Evolutionary conservation across 2,113 vertebrate genomes (phyloP), one percentile per base, ranked within the genome.

Genomic region (Syrmaticus mikado): DNA sequence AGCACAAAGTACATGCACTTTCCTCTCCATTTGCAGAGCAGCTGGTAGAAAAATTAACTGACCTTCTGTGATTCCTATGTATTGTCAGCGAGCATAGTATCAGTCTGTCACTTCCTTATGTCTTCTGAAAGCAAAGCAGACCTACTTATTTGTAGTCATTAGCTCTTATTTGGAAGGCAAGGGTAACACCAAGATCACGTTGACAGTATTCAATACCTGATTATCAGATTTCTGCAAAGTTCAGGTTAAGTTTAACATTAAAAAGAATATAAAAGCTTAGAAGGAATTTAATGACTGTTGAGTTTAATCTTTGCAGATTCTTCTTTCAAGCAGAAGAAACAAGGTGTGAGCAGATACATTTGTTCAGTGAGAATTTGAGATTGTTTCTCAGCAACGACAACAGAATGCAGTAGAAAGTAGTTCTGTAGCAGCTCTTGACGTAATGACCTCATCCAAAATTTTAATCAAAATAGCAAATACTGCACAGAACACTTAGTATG

Each of bases 41-140:
- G 57, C 53, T 96, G 78, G 83, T 77, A 86, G 62, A 32, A 75
- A 88, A 90, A 90, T 87, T 82, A 93, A 93, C 18, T 95, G 91
- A 89, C 85, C 74, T 96, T 96, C 92, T 82, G 48, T 89, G 67
- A 52, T 88, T 89, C 43, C 64, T 82, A 4, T 82, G 67, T 34
- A 52, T 82, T 95, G 67, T 92, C 89, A 94, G 36, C 0, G 1
- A 85, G 40, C 8, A 1, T 48, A 76, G 76, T 68, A 87, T 57
- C 67, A 85, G 53, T 32, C 70, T 77, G 60, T 84, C 81, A 45
- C 75, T 82, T 34, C 27, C 46, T 64, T 68, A 57, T 65, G 71
- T 27, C 67, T 93, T 74, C 76, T 57, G 36, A 82, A 91, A 95
- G 72, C 40, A 62, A 88, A 27, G 48, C 62, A 66, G 85, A 40